A percentile compares a stretch with the other conserved stretches of the same genome.
These are phyloP conservation scores for Denticeps clupeoides DNA, from an alignment of 2,797 vertebrate genomes.

Conservation along the genomic window DNA sequence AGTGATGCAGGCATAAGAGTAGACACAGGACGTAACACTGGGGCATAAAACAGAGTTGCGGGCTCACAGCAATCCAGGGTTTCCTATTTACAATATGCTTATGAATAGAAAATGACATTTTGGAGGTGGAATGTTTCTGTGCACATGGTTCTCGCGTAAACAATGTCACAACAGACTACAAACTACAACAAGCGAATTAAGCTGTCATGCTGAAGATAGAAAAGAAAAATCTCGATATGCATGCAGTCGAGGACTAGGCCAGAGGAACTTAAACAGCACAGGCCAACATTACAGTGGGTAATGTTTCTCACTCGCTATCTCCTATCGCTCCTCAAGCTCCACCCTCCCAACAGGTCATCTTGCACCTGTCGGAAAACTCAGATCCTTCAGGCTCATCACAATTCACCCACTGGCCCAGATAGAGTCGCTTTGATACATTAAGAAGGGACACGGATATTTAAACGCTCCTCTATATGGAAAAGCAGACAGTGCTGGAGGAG, in stretches of 20 bases:
- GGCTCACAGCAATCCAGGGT: constrained; percentile 14
- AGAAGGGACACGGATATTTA: constrained; percentile 41
- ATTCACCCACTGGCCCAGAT: constrained; percentile 26
- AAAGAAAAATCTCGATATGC: constrained; percentile 43
- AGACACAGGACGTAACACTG: constrained; percentile 20
- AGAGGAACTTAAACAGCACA: constrained; percentile 36
- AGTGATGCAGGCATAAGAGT: constrained; percentile 21
- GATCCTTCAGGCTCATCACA: constrained; percentile 24
- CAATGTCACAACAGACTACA: constrained; percentile 49
- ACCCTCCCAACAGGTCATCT: constrained; percentile 1
- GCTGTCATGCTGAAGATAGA: constrained; percentile 48
- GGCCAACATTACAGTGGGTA: constrained; percentile 24
- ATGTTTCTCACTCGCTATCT: constrained; percentile 14
- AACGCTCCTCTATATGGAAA: constrained; percentile 43
- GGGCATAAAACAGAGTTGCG: constrained; percentile 13
- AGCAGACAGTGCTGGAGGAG: constrained; percentile 42
- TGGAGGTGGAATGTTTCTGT: constrained; percentile 21
- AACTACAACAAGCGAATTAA: constrained; percentile 38
- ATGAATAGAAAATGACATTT: constrained; percentile 41
- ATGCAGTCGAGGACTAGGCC: constrained; percentile 49
- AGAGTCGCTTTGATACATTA: constrained; percentile 51
- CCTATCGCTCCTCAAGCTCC: background rate
- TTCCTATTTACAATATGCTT: constrained; percentile 29
- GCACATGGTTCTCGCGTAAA: constrained; percentile 33
- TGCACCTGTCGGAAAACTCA: too few species aligned